phyloP scores from a whole-genome alignment of 2,797 vertebrate genomes.

The Siniperca obscura region DNA sequence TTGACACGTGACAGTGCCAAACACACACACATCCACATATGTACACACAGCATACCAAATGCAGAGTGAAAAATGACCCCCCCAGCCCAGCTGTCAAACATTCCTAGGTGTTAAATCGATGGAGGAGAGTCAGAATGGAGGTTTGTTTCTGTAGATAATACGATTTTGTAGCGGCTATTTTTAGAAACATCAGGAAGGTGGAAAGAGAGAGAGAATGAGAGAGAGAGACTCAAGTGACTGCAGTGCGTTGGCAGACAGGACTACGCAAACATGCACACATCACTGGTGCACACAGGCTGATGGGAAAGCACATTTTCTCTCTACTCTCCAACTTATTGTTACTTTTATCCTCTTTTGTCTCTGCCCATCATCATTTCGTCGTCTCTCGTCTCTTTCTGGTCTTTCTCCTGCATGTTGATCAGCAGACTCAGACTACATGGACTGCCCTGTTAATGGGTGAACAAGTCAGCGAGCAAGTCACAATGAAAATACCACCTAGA shows the following conservation, averaged over 20 bases:
- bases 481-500: too few relatives aligned
- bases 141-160: slow-evolving; percentile 58
- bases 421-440: not conserved
- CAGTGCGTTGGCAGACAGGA: slow-evolving; percentile 14
- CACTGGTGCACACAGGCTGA: not conserved
- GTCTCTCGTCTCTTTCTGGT: not conserved
- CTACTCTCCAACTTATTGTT: not conserved
- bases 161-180: slow-evolving; percentile 56
- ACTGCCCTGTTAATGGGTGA: not conserved
- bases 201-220: slow-evolving; percentile 11
- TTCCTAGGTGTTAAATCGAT: slow-evolving; percentile 47
- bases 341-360: not conserved
- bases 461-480: too few relatives aligned
- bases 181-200: slow-evolving; percentile 51
- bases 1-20: slow-evolving; percentile 33
- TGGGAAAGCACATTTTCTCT: not conserved
- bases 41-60: slow-evolving; percentile 4
- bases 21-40: not conserved
- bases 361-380: not conserved
- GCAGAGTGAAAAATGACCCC: slow-evolving; percentile 40
- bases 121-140: slow-evolving; percentile 36
- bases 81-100: slow-evolving; percentile 51
- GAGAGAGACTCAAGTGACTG: slow-evolving; percentile 16
- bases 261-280: not conserved
- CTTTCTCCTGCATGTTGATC: not conserved